phyloP scores from a whole-genome alignment of 2,113 vertebrate species.

The Noturus placidus region DNA sequence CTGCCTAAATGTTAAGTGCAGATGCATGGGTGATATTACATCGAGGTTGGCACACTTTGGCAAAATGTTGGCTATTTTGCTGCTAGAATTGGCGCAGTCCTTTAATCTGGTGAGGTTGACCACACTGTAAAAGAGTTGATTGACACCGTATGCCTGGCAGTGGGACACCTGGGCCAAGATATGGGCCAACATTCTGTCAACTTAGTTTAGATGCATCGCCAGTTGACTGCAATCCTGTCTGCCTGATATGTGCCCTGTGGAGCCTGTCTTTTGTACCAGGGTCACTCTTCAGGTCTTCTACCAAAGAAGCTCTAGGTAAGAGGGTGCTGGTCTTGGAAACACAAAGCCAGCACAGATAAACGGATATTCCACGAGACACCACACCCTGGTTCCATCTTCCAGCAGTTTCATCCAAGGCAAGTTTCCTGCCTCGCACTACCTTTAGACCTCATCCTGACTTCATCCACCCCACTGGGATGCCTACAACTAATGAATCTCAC shows the following conservation, averaged over 20 bases:
- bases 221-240: not conserved
- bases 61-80: not conserved
- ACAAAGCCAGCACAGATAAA: not conserved
- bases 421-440: too few species aligned
- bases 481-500: not conserved
- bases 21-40: not conserved
- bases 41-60: not conserved
- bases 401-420: too few species aligned
- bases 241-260: not conserved
- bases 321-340: not conserved
- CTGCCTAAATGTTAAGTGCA: not conserved
- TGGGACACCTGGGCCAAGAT: not conserved
- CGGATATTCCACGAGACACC: not conserved
- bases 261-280: not conserved
- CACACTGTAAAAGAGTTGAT: not conserved
- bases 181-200: not conserved
- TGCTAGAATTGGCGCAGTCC: not conserved
- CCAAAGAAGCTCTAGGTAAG: not conserved
- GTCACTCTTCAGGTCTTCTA: not conserved
- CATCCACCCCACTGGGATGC: not conserved
- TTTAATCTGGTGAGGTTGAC: not conserved
- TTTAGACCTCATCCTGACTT: not conserved
- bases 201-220: not conserved
- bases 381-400: not conserved
- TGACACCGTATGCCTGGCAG: not conserved